A percentile compares a stretch with the other conserved stretches of the same genome.
These are phyloP conservation scores for Paedocypris sp. DNA, from an alignment of 2,113 vertebrate species.

Conservation along the genomic window DNA sequence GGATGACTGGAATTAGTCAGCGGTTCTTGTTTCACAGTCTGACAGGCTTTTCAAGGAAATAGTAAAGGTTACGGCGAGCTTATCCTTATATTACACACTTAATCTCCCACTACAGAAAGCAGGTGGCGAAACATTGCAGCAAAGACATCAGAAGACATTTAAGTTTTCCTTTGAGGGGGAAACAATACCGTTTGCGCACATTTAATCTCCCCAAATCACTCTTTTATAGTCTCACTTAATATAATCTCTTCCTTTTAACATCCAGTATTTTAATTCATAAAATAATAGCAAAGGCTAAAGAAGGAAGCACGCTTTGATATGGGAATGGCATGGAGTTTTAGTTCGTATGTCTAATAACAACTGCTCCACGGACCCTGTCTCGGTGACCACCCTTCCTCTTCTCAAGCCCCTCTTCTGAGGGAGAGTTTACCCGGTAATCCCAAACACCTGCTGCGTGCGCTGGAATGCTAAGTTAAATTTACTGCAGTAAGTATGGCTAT, in stretches of 20 bases:
- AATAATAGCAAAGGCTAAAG: background rate
- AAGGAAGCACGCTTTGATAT: background rate
- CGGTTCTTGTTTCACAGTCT: constrained; percentile 29
- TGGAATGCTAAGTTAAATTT: constrained; percentile 59
- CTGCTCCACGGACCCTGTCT: constrained; percentile 21
- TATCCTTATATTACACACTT: constrained; percentile 22
- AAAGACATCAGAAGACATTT: too few relatives aligned
- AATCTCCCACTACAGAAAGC: constrained; percentile 17
- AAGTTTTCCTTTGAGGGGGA: too few relatives aligned
- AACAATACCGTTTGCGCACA: too few relatives aligned
- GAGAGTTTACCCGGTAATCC: constrained; percentile 41
- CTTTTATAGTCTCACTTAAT: background rate
- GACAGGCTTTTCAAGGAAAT: constrained; percentile 35
- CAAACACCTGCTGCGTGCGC: constrained; percentile 54
- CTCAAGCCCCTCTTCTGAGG: constrained; percentile 11
- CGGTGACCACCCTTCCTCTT: background rate
- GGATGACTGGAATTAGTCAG: constrained; percentile 5
- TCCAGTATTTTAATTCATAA: background rate
- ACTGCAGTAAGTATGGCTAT: constrained; percentile 41
- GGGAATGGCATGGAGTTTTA: constrained; percentile 35
- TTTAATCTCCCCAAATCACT: too few relatives aligned
- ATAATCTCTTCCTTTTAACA: background rate
- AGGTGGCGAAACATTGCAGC: constrained; percentile 21
- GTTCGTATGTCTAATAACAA: constrained; percentile 45
- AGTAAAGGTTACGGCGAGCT: constrained; percentile 30